Evolutionary conservation across 2,888 invertebrate species (phyloP), one percentile per base, ranked within the genome.

Genomic region (Aphidius colemani): DNA sequence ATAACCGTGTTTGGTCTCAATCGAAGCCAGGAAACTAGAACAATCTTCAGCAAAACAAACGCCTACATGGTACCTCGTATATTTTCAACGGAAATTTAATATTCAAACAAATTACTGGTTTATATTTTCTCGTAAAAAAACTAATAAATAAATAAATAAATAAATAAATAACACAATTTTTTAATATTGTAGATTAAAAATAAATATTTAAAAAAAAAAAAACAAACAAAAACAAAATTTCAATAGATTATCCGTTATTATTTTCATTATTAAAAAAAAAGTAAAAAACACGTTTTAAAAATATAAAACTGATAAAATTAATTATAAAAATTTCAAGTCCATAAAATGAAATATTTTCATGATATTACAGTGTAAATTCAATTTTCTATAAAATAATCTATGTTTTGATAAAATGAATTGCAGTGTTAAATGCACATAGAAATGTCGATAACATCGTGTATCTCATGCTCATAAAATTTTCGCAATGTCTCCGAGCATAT

Each of bases 391-490:
- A 30, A 30, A 30, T 10, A 40, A 30, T 30, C 30, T 30, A 30
- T 5, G 30, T 30, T 30, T 30, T 30, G 30, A 50, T 59, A 48
- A 59, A 63, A 63, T 64, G 59, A 64, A 64, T 64, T 59, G 18
- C 53, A 56, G 55, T 55, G 59, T 64, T 64, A 64, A 64, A 64
- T 55, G 56, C 43, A 61, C 45, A 50, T 50, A 50, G 51, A 64
- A 64, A 45, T 64, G 48, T 61, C 57, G 60, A 64, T 64, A 61
- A 64, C 40, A 64, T 64, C 60, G 40, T 46, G 40, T 61, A 50
- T 59, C 56, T 48, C 46, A 64, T 43, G 57, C 40, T 64, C 64
- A 59, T 64, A 64, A 64, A 64, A 61, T 61, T 60, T 64, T 61
- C 57, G 50, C 57, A 61, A 64, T 60, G 64, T 64, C 50, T 50